Conservation (phyloP, 2,888 invertebrate species). For the Andrena haemorrhoa region DNA sequence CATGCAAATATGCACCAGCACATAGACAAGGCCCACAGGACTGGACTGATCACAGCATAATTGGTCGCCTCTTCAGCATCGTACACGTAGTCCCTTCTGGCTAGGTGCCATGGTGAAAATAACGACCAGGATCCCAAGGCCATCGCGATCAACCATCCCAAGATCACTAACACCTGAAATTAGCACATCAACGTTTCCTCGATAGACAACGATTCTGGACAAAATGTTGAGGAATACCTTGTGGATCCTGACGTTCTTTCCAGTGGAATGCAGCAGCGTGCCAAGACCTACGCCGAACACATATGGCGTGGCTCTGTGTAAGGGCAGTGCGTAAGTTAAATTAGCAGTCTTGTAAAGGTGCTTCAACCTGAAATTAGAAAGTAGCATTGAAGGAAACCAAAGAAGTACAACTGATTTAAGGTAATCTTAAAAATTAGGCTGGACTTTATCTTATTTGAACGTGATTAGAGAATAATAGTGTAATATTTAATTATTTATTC, state of each 20-base stretch:
- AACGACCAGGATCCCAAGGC: slow-evolving; percentile 86
- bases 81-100: slow-evolving; percentile 88
- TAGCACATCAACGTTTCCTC: slow-evolving; percentile 35
- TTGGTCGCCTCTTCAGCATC: slow-evolving; percentile 87
- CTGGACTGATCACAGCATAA: slow-evolving; percentile 88
- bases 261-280: slow-evolving; percentile 86
- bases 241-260: slow-evolving; percentile 82
- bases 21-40: slow-evolving; percentile 87
- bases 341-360: slow-evolving; percentile 90
- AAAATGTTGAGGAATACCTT: slow-evolving; percentile 76
- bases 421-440: no score
- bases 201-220: slow-evolving; percentile 15
- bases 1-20: slow-evolving; percentile 89
- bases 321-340: slow-evolving; percentile 87
- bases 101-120: slow-evolving; percentile 88
- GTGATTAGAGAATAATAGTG: no score
- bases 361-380: slow-evolving; percentile 86
- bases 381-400: no score
- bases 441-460: no score
- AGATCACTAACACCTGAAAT: slow-evolving; percentile 85
- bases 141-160: slow-evolving; percentile 87
- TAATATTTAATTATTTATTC: no score
- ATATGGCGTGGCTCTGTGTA: slow-evolving; percentile 89
- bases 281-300: slow-evolving; percentile 89
- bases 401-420: no score